Evolutionary conservation across 2,113 vertebrate genomes (phyloP).

Genomic region (Gymnorhina tibicen): DNA sequence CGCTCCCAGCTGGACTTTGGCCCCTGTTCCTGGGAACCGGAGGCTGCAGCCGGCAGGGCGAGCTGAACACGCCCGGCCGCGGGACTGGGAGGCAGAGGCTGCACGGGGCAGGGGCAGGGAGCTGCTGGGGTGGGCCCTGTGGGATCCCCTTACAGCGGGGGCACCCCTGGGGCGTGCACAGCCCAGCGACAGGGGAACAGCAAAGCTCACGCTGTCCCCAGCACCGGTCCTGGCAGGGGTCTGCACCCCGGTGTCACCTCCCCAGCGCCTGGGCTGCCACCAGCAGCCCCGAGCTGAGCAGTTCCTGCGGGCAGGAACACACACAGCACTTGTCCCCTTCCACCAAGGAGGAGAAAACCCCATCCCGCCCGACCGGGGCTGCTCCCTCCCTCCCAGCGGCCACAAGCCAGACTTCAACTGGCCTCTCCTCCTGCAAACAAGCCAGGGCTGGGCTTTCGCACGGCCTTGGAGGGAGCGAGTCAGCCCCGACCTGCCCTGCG

Average conservation of each 20-base stretch:
- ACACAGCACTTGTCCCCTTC: rapidly evolving
- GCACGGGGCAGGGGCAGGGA: background rate
- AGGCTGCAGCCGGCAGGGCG: background rate
- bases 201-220: background rate
- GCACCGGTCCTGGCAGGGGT: rapidly evolving
- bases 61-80: background rate
- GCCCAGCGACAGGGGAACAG: rapidly evolving
- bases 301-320: background rate
- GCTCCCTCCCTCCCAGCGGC: background rate
- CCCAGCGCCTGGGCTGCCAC: background rate
- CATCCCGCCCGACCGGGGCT: rapidly evolving
- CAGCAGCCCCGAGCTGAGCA: rapidly evolving
- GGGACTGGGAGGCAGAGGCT: background rate
- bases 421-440: background rate
- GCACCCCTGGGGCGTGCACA: background rate
- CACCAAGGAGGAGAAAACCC: rapidly evolving
- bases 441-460: background rate
- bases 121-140: background rate
- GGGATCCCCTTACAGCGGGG: background rate
- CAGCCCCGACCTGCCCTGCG: background rate
- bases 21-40: rapidly evolving
- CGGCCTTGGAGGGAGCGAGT: background rate
- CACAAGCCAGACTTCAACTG: background rate
- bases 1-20: background rate
- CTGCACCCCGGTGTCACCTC: rapidly evolving